Evolutionary conservation across 2,797 vertebrate genomes (phyloP).

Genomic region (Lutjanus campechanus): DNA sequence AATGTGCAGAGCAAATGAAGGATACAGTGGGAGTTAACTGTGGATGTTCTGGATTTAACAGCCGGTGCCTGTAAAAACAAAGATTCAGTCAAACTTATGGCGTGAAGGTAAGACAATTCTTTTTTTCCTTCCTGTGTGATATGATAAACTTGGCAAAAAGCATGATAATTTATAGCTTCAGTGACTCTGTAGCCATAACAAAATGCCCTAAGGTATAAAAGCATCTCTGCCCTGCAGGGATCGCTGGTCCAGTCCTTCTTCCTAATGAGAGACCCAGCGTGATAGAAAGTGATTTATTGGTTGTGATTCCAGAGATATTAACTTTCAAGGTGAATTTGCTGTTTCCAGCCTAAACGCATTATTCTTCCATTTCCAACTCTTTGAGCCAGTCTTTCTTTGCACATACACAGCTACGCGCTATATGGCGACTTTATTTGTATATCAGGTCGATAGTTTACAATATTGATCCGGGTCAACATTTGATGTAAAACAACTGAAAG

Average conservation of each 20-base stretch:
- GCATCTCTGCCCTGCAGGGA: neutral
- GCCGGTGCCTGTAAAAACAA: conserved; percentile 56
- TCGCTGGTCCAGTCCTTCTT: neutral
- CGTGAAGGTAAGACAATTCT: conserved; percentile 84
- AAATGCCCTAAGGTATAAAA: neutral
- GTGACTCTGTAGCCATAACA: neutral
- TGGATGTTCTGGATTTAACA: conserved; percentile 79
- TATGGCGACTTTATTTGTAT: conserved; percentile 5
- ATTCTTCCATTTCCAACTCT: conserved; percentile 13
- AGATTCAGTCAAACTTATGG: conserved; percentile 83
- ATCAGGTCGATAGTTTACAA: conserved; percentile 7
- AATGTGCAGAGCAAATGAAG: conserved; percentile 65
- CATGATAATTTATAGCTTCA: neutral
- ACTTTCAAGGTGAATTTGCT: conserved; percentile 53
- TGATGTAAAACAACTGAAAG: conserved; percentile 26
- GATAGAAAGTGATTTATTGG: conserved; percentile 45
- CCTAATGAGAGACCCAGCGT: neutral
- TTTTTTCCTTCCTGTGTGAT: neutral
- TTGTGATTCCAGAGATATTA: conserved; percentile 25
- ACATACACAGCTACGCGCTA: neutral
- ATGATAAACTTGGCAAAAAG: conserved; percentile 41
- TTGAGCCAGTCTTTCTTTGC: neutral
- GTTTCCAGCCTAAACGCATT: neutral
- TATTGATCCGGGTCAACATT: conserved; percentile 39
- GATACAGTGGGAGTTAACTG: conserved; percentile 61